These are phyloP conservation scores for Vanessa atalanta DNA, from an alignment of 1,140 invertebrate species.

Conservation along the genomic window DNA sequence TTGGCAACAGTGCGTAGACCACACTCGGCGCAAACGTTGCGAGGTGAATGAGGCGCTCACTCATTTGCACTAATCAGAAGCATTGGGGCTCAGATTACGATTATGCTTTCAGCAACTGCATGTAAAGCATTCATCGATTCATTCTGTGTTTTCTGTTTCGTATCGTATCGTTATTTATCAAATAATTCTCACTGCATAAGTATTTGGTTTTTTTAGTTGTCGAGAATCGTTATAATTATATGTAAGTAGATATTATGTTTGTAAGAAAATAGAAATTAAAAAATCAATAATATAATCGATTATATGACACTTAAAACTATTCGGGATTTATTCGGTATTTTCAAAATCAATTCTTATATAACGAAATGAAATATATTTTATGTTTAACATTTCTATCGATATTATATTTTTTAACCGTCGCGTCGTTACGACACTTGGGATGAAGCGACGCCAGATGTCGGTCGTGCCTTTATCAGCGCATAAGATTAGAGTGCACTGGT, in stretches of 20 bases:
- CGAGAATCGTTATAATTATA: too few relatives aligned
- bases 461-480: conserved; percentile 39
- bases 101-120: conserved; percentile 17
- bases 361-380: too few relatives aligned
- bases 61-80: conserved; percentile 50
- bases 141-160: too few relatives aligned
- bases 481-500: conserved; percentile 45
- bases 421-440: conserved; percentile 41
- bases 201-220: too few relatives aligned
- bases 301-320: too few relatives aligned
- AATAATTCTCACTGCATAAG: too few relatives aligned
- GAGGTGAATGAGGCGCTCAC: conserved; percentile 16
- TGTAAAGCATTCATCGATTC: not conserved
- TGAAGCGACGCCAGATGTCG: conserved; percentile 44
- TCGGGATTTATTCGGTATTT: too few relatives aligned
- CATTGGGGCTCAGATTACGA: conserved; percentile 36
- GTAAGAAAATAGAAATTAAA: too few relatives aligned
- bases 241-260: too few relatives aligned
- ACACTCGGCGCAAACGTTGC: conserved; percentile 16
- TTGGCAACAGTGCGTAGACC: conserved; percentile 17
- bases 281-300: too few relatives aligned
- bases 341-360: too few relatives aligned
- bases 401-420: conserved; percentile 25
- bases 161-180: too few relatives aligned
- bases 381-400: not conserved